Evolutionary conservation across 2,797 vertebrate species (phyloP), one percentile per base, ranked within the genome.

Genomic region (Oceanodroma leucorhoa): DNA sequence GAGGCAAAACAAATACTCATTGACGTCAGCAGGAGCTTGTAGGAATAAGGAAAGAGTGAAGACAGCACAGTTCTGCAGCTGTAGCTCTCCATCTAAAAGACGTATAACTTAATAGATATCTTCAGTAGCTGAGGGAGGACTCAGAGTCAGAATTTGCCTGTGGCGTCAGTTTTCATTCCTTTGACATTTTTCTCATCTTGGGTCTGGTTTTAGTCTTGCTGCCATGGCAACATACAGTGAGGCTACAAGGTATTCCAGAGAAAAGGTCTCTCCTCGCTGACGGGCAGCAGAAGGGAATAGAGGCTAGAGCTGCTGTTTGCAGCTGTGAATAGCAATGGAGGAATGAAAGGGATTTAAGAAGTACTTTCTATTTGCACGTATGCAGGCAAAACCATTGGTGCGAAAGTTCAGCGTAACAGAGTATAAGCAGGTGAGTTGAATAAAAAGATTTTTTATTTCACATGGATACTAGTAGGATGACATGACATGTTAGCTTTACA

Each of bases 151-250:
- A 80, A 90, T 64, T 90, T 88, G 53, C 91, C 81, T 60, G 71
- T 85, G 94, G 84, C 34, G 0, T 89, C 89, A 62, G 71, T 71
- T 78, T 94, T 81, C 91, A 60, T 45, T 88, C 88, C 80, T 62
- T 89, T 93, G 93, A 94, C 95, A 90, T 94, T 96, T 87, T 70
- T 50, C 71, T 81, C n/a, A 9, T 92, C 82, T 34, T 67, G 66
- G 90, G 84, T 69, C 92, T 96, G 88, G 82, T 96, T 97, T 96
- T 91, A 93, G 79, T 92, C 91, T 93, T 43, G 81, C 96, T 97
- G 82, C 94, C 89, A 96, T 97, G 82, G 95, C 91, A 98, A 97
- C 96, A 32, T 29, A 36, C 46, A 88, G 90, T 58, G 91, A 91
- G 77, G 89, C 94, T 97, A 94, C 95, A 89, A 97, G 94, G 61